Evolutionary conservation across 2,113 vertebrate genomes (phyloP), one percentile per base, ranked within the genome.

Genomic region (Isichthys henryi): DNA sequence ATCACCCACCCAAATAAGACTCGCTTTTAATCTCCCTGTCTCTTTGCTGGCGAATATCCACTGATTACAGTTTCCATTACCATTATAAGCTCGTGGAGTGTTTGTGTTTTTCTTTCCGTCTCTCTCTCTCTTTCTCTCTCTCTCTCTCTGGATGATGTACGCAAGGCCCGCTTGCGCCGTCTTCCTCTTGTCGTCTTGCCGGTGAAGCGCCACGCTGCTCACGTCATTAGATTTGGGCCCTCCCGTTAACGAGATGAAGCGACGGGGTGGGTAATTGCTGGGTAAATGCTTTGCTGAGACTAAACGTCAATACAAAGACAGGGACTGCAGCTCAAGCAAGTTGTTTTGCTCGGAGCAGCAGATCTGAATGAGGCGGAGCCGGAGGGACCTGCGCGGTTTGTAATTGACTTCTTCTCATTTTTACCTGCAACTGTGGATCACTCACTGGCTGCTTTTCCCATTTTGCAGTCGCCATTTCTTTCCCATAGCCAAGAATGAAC

Each of bases 211-310:
- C 90, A 93, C 48, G 91, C 93, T 93, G 93, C 90, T 92, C 93
- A 93, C 94, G 90, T 88, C 90, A 91, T 91, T 92, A 92, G 91
- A 90, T 77, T 87, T 13, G 39, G 91, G 91, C 88, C 91, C 89
- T 91, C n/a, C 90, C 89, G 91, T 91, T 93, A 92, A 90, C 87
- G 90, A 94, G 94, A 94, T 92, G 94, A 95, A 91, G 92, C 91
- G 90, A 92, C 92, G 93, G 91, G 90, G 90, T 92, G 90, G 93
- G 93, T 95, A 95, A 95, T 96, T 95, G 95, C 93, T 91, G 87
- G 93, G 93, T 95, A 95, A 95, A 95, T 93, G 94, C 94, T 94
- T 94, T 94, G 91, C 93, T 91, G 89, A 88, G 94, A 93, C 93
- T 93, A 92, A 93, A 94, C 90, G 90, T 94, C 94, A 94, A 92